phyloP scores from a whole-genome alignment of 1,140 invertebrate species.

The Mactra quadrangularis region DNA sequence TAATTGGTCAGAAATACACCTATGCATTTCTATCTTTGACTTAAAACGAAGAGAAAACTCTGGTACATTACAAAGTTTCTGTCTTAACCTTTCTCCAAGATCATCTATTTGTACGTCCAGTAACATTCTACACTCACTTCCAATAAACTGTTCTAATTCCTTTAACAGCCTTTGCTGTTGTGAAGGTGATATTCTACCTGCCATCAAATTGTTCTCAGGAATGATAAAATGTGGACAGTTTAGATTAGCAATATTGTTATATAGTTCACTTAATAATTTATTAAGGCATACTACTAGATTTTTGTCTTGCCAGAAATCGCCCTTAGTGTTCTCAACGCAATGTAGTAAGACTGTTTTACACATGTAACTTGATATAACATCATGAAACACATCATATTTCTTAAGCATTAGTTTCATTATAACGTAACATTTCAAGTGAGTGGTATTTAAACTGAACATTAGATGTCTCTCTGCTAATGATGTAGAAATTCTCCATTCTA shows the following conservation, averaged over 20 bases:
- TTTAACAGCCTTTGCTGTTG: not conserved
- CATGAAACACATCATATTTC: not conserved
- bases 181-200: not conserved
- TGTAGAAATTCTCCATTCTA: conserved; percentile 26
- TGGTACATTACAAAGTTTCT: no score
- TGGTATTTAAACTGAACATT: conserved; percentile 17
- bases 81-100: not conserved
- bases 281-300: not conserved
- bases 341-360: conserved; percentile 22
- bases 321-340: not conserved
- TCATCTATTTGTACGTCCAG: not conserved
- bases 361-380: conserved; percentile 7
- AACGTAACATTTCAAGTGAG: conserved; percentile 5
- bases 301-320: not conserved
- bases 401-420: conserved; percentile 14
- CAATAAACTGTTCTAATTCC: not conserved
- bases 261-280: not conserved
- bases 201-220: conserved; percentile 13
- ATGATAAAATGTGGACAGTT: conserved; percentile 13
- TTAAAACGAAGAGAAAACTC: no score
- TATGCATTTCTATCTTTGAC: no score
- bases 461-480: conserved; percentile 5
- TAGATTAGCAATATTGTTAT: not conserved
- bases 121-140: not conserved
- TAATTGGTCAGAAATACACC: no score